These are phyloP conservation scores for Oxystoma pomonae DNA, from an alignment of 2,888 invertebrate genomes.

Conservation along the genomic window DNA sequence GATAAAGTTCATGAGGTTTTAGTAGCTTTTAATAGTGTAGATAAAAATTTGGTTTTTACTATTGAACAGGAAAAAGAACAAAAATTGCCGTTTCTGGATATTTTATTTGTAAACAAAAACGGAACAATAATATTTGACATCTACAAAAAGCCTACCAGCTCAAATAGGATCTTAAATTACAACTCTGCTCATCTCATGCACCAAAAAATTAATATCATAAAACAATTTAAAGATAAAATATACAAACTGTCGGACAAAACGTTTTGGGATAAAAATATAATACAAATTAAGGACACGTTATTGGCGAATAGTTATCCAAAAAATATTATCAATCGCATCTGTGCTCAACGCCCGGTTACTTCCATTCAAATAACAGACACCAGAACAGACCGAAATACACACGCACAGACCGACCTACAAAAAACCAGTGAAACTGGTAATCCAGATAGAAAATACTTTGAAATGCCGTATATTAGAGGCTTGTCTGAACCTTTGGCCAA, in stretches of 20 bases:
- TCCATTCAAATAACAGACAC: too few species aligned
- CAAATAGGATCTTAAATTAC: background rate
- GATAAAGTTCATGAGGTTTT: background rate
- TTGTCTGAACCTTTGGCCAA: too few species aligned
- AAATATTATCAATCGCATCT: too few species aligned
- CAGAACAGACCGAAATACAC: too few species aligned
- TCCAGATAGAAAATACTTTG: too few species aligned
- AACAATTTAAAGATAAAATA: background rate
- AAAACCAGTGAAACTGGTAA: too few species aligned
- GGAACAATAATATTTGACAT: background rate
- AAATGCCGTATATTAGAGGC: too few species aligned
- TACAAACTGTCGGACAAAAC: background rate
- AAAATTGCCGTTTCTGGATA: background rate
- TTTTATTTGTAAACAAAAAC: background rate
- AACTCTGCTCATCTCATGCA: background rate
- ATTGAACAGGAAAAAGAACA: background rate
- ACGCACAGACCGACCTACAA: too few species aligned
- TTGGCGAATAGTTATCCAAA: too few species aligned
- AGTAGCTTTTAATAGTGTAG: background rate
- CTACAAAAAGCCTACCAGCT: background rate
- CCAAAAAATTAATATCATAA: background rate
- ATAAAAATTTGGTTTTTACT: background rate
- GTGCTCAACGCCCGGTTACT: too few species aligned
- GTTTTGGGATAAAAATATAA: background rate
- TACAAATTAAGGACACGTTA: too few species aligned